Base-by-base conservation (phyloP, 2,888 invertebrate genomes). In the Linnaemya vulpina region DNA sequence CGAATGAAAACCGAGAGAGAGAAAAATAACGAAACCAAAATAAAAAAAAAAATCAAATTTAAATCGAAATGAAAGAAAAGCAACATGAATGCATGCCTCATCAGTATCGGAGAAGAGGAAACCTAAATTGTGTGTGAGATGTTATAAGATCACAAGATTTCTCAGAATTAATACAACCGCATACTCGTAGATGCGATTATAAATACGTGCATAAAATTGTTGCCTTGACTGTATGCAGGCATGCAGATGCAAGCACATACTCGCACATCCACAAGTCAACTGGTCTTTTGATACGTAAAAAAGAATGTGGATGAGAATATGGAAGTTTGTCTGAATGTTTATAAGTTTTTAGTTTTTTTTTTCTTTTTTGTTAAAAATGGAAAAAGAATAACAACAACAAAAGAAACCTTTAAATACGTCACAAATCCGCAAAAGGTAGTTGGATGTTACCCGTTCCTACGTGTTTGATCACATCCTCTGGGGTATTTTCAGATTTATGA, bases 131-230 rank as follows among this genome's bases (percentile, higher is more conserved):
- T 85, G 78, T 85, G 85, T 85, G 85, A 85, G 85, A 85, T 85
- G 85, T 85, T 85, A 85, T 79, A 85, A 85, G 85, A 85, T 85
- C 85, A 85, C 67, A 85, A 85, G 82, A 85, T 85, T 85, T 85
- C 85, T 85, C 60, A 82, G 85, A 85, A 85, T 85, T 85, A 89
- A 88, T 88, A 89, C 89, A 90, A 8, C n/a, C 81, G 77, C 86
- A 86, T 75, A 5, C 30, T 30, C 30, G 30, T 30, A 86, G 85
- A 88, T 25, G 43, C 55, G 20, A 62, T 49, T 51, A 49, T 35
- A 65, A 77, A 83, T 13, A 71, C 49, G 25, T 43, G 38, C 22
- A 76, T 58, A 79, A 55, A 55, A 58, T 60, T 68, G 55, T 67
- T 68, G 46, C 63, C 30, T 53, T 49, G 25, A 40, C n/a, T 35